A percentile compares a stretch with the other conserved stretches of the same genome.
Conservation (phyloP, 2,113 vertebrate genomes). For the Oncorhynchus clarkii region DNA sequence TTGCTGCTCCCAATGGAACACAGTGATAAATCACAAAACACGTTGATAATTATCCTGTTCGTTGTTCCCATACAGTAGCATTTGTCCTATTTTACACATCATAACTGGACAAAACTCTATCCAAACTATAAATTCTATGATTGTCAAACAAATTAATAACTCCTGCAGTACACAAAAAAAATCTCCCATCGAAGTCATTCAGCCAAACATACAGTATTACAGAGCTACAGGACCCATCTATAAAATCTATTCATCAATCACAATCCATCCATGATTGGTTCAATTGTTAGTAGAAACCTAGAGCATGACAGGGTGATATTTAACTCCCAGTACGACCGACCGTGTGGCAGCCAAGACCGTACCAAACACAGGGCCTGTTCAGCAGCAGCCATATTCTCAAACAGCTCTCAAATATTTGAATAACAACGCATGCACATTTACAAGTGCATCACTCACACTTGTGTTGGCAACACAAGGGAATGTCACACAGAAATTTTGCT, state of each 20-base stretch:
- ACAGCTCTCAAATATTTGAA: slow-evolving; percentile 61
- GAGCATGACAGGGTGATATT: slow-evolving; percentile 64
- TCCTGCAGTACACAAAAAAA: neutral
- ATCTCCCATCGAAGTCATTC: neutral
- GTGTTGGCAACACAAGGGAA: slow-evolving; percentile 34
- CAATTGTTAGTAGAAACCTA: slow-evolving; percentile 51
- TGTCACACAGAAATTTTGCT: slow-evolving; percentile 20
- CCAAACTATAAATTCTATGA: neutral
- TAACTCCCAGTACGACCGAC: slow-evolving; percentile 45
- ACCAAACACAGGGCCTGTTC: slow-evolving; percentile 47
- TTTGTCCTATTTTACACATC: neutral
- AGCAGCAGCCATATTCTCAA: slow-evolving; percentile 33
- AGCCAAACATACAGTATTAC: slow-evolving; percentile 34
- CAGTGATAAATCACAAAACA: slow-evolving; percentile 43
- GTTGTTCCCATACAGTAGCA: neutral
- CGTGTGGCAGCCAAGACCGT: slow-evolving; percentile 4
- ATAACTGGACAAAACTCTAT: neutral
- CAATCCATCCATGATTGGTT: slow-evolving; percentile 48
- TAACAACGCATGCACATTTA: slow-evolving; percentile 16
- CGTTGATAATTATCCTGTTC: slow-evolving; percentile 31
- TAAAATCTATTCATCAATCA: slow-evolving; percentile 56
- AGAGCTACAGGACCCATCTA: slow-evolving; percentile 11
- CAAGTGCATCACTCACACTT: slow-evolving; percentile 29
- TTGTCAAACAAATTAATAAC: neutral
- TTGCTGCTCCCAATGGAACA: slow-evolving; percentile 62